Conservation (phyloP, 2,888 invertebrate species). For the Athripsodes cinereus region DNA sequence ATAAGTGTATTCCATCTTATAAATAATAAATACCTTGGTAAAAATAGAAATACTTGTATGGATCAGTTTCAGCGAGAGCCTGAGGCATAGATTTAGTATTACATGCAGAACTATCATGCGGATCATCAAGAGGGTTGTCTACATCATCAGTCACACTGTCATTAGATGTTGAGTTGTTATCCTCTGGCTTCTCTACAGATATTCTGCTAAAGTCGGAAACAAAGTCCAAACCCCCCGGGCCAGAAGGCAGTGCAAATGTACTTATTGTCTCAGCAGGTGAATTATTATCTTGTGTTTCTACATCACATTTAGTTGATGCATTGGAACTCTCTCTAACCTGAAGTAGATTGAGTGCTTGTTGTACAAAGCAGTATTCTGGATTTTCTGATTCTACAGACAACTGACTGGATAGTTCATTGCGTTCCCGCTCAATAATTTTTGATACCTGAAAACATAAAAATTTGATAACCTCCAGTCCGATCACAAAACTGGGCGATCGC, state of each 20-base stretch:
- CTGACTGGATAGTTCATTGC: constrained; percentile 57
- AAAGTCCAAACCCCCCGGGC: not conserved
- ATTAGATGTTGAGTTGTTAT: not conserved
- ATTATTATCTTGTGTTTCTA: not conserved
- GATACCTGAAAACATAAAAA: not conserved
- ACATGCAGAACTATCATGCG: too few species aligned
- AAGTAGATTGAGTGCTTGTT: constrained; percentile 72
- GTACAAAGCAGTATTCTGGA: constrained; percentile 80
- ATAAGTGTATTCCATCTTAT: too few species aligned
- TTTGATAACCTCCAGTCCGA: not conserved
- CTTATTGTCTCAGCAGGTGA: not conserved
- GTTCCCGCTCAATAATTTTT: constrained; percentile 69
- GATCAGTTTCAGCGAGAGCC: not conserved
- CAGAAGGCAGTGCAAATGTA: not conserved
- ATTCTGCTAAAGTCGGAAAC: not conserved
- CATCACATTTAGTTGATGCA: not conserved
- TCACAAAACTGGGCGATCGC: not conserved
- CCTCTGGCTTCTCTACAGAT: not conserved
- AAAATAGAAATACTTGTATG: constrained; percentile 65
- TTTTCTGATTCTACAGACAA: constrained; percentile 63
- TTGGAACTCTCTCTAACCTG: constrained; percentile 38
- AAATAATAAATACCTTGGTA: constrained; percentile 74
- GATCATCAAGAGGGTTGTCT: too few species aligned
- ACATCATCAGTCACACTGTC: not conserved
- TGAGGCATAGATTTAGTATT: too few species aligned